Evolutionary conservation across 2,797 vertebrate species (phyloP), one percentile per base, ranked within the genome.

Genomic region (Oreortyx pictus): DNA sequence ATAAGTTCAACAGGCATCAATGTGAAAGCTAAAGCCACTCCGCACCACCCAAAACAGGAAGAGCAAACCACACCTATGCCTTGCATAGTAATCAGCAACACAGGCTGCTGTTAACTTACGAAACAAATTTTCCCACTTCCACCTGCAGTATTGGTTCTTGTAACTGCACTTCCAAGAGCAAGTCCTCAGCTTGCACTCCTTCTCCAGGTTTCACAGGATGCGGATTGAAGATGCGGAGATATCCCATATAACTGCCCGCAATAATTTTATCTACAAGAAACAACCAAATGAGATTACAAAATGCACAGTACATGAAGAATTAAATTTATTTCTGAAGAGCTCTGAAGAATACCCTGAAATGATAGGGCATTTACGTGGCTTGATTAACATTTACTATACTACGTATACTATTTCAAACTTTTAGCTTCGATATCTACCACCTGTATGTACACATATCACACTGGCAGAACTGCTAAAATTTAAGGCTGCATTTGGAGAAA

Each of bases 111-210:
- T 92, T 88, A 94, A 99, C 99, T 99, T 98, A 99, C 99, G 99
- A 99, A 97, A 99, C 98, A 94, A 99, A 99, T 97, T 98, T 99
- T 82, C 99, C 99, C 74, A 99, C 97, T 98, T 99, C 98, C 96
- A 99, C 98, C 91, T 99, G 99, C 86, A 99, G 96, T 95, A 99
- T 94, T 67, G 99, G 98, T 56, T 99, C 98, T 56, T 88, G 95
- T 15, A 99, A 97, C 90, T 99, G 98, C 59, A 99, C 98, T 93
- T 99, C 99, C 64, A 99, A 97, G 8, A 99, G 98, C 95, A 99
- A 97, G 59, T 98, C 98, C 70, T 99, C 98, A 8, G 98, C 97
- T 10, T 97, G 96, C 16, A 86, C 79, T 20, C 92, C 96, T 57
- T 98, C 98, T 25, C 97, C 98, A 49, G 97, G 92, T 96, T 98